Conservation (phyloP, 2,113 vertebrate species). For the Lophura nycthemera region DNA sequence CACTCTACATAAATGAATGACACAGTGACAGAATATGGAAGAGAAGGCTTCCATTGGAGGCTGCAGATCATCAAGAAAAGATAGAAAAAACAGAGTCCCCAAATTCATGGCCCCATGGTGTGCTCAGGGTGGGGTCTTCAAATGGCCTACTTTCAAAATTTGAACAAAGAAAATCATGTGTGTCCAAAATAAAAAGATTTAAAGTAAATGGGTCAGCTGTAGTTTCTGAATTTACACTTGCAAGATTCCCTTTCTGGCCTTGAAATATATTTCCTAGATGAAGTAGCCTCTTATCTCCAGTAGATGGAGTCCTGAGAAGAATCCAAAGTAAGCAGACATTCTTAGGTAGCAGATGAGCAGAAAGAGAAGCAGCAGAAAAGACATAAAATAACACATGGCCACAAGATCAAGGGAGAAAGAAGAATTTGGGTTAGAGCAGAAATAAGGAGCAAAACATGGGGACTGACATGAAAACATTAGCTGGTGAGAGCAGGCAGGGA, state of each 20-base stretch:
- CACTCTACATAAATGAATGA: background rate
- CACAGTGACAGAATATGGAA: background rate
- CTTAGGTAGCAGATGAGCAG: background rate
- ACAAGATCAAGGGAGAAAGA: background rate
- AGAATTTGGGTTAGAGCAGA: background rate
- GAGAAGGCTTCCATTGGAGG: background rate
- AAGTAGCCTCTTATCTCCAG: background rate
- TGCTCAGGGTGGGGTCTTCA: background rate
- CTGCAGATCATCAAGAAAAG: background rate
- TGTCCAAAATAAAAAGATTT: background rate
- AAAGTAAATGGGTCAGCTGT: background rate
- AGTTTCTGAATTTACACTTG: background rate
- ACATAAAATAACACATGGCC: background rate
- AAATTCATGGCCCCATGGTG: background rate
- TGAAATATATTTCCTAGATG: background rate
- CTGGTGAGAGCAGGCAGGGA: background rate
- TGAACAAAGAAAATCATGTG: background rate
- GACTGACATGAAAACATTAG: background rate
- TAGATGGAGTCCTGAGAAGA: background rate
- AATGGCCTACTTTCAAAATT: background rate
- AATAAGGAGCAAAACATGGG: background rate
- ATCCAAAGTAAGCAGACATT: background rate
- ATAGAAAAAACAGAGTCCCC: background rate
- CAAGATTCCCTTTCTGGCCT: background rate
- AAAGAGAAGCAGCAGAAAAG: background rate